Conservation (phyloP, 64 coral and sea anemone genomes). For the Montipora sp. region DNA sequence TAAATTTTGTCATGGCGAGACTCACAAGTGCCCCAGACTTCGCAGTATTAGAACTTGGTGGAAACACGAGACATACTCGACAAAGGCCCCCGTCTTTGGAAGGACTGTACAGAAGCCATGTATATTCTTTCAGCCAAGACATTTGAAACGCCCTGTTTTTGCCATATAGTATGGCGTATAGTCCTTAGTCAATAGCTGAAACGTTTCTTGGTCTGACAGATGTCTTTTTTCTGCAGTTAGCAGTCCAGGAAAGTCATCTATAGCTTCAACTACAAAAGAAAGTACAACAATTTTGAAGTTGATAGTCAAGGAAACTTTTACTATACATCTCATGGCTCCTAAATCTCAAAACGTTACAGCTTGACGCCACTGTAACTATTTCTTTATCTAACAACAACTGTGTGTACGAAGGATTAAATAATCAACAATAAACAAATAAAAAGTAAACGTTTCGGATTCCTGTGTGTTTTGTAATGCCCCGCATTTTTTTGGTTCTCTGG, state of each 20-base stretch:
- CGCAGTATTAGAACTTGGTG: constrained; percentile 36
- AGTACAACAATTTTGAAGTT: constrained; percentile 7
- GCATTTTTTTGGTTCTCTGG: neutral
- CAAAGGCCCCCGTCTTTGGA: constrained; percentile 49
- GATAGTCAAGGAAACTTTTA: neutral
- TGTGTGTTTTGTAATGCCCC: neutral
- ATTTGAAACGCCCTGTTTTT: neutral
- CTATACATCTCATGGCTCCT: neutral
- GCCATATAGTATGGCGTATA: constrained; percentile 15
- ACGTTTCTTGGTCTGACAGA: constrained; percentile 30
- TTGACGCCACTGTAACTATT: constrained; percentile 4
- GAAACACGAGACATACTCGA: constrained; percentile 43
- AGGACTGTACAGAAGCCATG: constrained; percentile 49
- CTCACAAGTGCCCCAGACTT: neutral
- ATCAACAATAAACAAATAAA: neutral
- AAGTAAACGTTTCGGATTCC: neutral
- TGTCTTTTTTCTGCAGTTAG: constrained; percentile 12
- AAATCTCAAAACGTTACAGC: neutral
- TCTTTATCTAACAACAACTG: neutral
- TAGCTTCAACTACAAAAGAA: constrained; percentile 38
- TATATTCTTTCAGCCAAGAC: no score
- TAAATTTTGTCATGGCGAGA: no score
- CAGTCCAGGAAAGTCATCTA: constrained; percentile 35
- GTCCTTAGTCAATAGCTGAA: constrained; percentile 7
- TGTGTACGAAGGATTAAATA: constrained; percentile 2